Conservation (phyloP, 2,888 invertebrate genomes). For the Carterocephalus palaemon region DNA sequence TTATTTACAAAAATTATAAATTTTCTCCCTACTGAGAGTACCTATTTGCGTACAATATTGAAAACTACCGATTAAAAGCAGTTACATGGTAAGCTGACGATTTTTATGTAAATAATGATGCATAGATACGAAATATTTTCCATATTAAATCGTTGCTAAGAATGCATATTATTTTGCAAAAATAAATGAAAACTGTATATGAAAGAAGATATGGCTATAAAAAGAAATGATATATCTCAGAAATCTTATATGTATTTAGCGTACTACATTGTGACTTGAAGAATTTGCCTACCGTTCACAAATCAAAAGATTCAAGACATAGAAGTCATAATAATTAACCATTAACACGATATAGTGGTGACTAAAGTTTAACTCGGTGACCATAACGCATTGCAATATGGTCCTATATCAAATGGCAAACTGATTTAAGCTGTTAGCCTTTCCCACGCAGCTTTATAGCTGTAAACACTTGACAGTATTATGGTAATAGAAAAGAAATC, state of each 20-base stretch:
- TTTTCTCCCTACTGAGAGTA: no score
- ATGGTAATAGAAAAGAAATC: constrained; percentile 66
- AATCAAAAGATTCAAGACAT: constrained; percentile 2
- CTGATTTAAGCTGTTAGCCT: constrained; percentile 40
- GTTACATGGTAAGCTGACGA: no score
- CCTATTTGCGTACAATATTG: no score
- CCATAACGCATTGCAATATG: neutral
- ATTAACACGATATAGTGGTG: neutral
- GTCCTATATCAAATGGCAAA: neutral
- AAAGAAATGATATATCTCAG: constrained; percentile 8
- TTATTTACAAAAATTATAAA: no score
- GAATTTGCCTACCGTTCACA: constrained; percentile 2
- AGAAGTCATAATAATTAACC: constrained; percentile 2
- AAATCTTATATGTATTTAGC: constrained; percentile 5
- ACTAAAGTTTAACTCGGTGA: neutral
- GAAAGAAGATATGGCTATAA: no score
- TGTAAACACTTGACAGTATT: constrained; percentile 54
- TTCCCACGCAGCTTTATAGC: constrained; percentile 62
- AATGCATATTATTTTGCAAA: no score
- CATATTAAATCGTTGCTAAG: no score
- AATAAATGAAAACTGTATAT: no score
- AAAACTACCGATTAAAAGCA: no score
- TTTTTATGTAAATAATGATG: no score
- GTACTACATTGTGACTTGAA: no score
- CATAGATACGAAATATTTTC: no score